Evolutionary conservation across 2,888 invertebrate species (phyloP).

Genomic region (Digitonthophagus gazella): DNA sequence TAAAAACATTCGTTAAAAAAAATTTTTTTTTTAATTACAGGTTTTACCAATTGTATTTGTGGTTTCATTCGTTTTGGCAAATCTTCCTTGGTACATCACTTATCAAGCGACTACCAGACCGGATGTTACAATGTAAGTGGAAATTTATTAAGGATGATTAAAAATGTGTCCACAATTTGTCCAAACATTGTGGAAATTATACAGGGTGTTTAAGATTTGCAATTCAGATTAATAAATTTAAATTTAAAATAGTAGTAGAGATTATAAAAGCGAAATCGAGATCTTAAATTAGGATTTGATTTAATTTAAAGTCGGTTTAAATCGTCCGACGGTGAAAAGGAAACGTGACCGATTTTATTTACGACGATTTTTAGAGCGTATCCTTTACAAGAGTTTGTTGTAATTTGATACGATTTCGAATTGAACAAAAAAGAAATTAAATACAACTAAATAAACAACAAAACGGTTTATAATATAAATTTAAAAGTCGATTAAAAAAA

Average conservation of each 20-base stretch:
- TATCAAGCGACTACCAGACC: constrained; percentile 21
- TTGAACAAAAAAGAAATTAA: too few relatives aligned
- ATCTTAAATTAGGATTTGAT: too few relatives aligned
- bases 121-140: constrained; percentile 23
- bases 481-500: too few relatives aligned
- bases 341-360: neutral
- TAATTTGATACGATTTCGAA: too few relatives aligned
- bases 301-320: too few relatives aligned
- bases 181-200: too few relatives aligned
- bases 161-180: too few relatives aligned
- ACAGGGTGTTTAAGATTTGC: too few relatives aligned
- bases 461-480: too few relatives aligned
- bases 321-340: neutral
- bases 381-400: neutral
- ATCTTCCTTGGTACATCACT: neutral
- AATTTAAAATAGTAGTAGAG: neutral
- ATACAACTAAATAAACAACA: too few relatives aligned
- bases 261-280: neutral
- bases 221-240: too few relatives aligned
- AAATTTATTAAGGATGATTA: too few relatives aligned
- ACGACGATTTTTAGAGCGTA: neutral
- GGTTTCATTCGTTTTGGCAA: neutral
- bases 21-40: constrained; percentile 18
- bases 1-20: neutral
- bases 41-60: constrained; percentile 17